Evolutionary conservation across 2,888 invertebrate species (phyloP), one percentile per base, ranked within the genome.

Genomic region (Cosmopolites sordidus): DNA sequence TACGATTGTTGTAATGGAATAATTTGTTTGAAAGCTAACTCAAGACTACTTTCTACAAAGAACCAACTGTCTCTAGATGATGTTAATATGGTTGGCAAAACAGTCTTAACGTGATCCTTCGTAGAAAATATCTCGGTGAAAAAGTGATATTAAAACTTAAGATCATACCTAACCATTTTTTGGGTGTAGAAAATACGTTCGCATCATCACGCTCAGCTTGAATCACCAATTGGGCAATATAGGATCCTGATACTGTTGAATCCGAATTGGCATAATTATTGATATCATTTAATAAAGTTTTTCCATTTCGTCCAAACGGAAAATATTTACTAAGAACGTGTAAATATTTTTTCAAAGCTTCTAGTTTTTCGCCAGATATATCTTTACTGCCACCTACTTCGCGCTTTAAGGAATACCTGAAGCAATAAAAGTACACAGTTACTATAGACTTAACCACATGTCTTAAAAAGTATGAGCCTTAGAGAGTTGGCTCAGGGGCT

Each of bases 321-420:
- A 93, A 93, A 69, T 88, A 88, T 66, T 82, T 81, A 9, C 81
- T 77, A 4, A 97, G 68, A 0, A 89, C 79, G 53, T 79, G 74
- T 11, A 96, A 70, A 69, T 87, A 95, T 16, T 81, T 77, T 63
- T 87, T 81, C 14, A 98, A 73, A 0, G 92, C 90, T 49, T 77
- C 70, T 47, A 94, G 71, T 52, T 84, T 79, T 57, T 88, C 86
- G 1, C 86, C 89, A 15, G 76, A 76, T 42, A 98, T 85, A 14
- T 72, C 69, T 66, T 83, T 82, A 37, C 81, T 76, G 56, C 86
- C 78, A 2, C 87, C 81, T 17, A 98, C 82, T 78, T 98, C 98
- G 62, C 89, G 88, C 60, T 82, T 82, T 16, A 98, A 75, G 42
- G 89, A 86, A 66, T 88, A 89, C 61, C 84, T 81, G 39, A 47